phyloP scores from a whole-genome alignment of 2,113 vertebrate genomes.

The Drymodes brunneopygia region DNA sequence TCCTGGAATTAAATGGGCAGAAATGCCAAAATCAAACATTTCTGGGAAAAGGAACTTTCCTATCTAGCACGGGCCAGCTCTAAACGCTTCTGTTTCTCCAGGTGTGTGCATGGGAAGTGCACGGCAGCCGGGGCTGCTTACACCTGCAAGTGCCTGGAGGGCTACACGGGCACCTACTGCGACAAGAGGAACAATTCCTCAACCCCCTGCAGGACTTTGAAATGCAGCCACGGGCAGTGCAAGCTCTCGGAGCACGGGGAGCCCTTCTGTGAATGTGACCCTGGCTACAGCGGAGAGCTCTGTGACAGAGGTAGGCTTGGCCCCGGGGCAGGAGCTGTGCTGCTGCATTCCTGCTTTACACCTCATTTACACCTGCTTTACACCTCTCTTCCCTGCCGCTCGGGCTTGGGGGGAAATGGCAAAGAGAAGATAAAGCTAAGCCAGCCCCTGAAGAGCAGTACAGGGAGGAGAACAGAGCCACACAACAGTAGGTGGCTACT shows the following conservation, averaged over 20 bases:
- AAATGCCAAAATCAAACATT: neutral
- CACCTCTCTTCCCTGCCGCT: neutral
- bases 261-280: conserved; percentile 84
- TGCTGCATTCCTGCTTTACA: neutral
- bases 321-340: neutral
- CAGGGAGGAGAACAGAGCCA: neutral
- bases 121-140: conserved; percentile 75
- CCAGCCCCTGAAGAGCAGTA: neutral
- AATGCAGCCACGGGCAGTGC: conserved; percentile 89
- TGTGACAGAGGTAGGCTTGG: conserved; percentile 85
- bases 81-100: conserved; percentile 55
- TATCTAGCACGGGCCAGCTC: neutral
- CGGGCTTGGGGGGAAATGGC: neutral
- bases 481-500: neutral
- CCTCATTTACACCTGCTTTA: neutral
- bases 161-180: conserved; percentile 84
- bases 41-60: neutral
- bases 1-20: neutral
- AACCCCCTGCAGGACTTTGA: conserved; percentile 79
- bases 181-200: conserved; percentile 81
- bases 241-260: conserved; percentile 78
- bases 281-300: conserved; percentile 77
- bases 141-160: conserved; percentile 84
- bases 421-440: neutral
- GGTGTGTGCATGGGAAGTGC: conserved; percentile 87